Evolutionary conservation across 2,113 vertebrate species (phyloP), one percentile per base, ranked within the genome.

Genomic region (Balaeniceps rex): DNA sequence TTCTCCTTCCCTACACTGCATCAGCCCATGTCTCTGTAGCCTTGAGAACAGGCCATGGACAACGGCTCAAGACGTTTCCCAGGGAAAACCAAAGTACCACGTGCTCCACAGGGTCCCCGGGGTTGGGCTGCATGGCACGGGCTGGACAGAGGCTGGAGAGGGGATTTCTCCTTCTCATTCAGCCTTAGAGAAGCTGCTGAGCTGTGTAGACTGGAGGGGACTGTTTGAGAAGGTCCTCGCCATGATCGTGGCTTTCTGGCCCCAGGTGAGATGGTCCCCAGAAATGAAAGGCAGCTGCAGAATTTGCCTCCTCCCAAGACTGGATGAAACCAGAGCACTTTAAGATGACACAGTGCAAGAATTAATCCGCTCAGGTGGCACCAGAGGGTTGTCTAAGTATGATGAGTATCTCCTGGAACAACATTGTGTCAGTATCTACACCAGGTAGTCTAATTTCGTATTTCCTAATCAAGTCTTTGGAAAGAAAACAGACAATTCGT

Each of bases 221-320:
- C 44, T 34, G 60, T 10, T 29, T 17, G 81, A 55, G 57, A 58
- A 49, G 74, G 24, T 25, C 38, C 31, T 51, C 5, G 4, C 44
- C 14, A 2, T 5, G 52, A n/a, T 34, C 0, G 2, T 60, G 75
- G 34, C 63, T 63, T 66, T 64, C 60, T 42, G 77, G 57, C 34
- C 28, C 31, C 4, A 0, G 42, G 13, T 26, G 88, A 88, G 84
- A 60, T 40, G 51, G 47, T 78, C 85, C 88, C 84, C 84, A 91
- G 81, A 65, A 94, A 91, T 47, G 89, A 94, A 77, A 84, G 47
- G 89, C 78, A 85, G 92, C 81, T 74, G 63, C 78, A 94, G 90
- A 80, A 96, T 93, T 93, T 36, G 21, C 76, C 87, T 92, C 87
- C 78, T 95, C 57, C 78, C 36, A 38, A 54, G 58, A 0, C 44